Evolutionary conservation across 2,797 vertebrate genomes (phyloP).

Genomic region (Cichlasoma orientale): DNA sequence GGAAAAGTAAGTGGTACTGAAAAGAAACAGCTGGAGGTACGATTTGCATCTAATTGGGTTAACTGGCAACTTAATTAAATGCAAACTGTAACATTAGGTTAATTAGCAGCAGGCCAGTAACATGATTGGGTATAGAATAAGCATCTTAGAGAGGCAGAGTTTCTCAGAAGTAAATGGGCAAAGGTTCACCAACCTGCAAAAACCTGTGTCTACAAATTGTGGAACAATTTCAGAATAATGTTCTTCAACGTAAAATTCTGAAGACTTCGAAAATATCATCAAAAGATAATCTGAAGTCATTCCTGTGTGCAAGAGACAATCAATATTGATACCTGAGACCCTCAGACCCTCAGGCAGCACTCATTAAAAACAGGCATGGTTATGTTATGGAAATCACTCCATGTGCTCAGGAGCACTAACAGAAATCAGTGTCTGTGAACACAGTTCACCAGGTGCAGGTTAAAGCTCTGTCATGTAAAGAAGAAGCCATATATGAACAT

Average conservation of each 20-base stretch:
- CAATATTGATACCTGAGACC: not conserved
- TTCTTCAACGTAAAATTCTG: not conserved
- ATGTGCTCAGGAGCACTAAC: not conserved
- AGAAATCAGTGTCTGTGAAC: not conserved
- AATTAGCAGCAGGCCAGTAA: not conserved
- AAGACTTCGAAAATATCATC: fast-evolving
- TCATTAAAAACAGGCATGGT: not conserved
- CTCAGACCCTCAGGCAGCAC: not conserved
- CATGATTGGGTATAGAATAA: not conserved
- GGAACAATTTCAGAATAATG: fast-evolving
- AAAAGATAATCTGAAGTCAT: not conserved
- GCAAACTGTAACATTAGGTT: not conserved
- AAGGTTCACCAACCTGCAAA: too few relatives aligned
- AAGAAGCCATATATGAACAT: not conserved
- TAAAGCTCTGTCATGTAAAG: not conserved
- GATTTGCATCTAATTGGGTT: not conserved
- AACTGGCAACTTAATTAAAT: not conserved
- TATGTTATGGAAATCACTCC: not conserved
- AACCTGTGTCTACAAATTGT: not conserved
- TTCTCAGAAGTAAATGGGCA: not conserved
- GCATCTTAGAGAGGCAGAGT: fast-evolving
- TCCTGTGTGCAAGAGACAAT: fast-evolving
- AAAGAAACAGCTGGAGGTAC: fast-evolving
- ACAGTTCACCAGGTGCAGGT: not conserved
- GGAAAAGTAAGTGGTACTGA: not conserved